phyloP scores from a whole-genome alignment of 2,888 invertebrate genomes.

The Melanargia galathea region DNA sequence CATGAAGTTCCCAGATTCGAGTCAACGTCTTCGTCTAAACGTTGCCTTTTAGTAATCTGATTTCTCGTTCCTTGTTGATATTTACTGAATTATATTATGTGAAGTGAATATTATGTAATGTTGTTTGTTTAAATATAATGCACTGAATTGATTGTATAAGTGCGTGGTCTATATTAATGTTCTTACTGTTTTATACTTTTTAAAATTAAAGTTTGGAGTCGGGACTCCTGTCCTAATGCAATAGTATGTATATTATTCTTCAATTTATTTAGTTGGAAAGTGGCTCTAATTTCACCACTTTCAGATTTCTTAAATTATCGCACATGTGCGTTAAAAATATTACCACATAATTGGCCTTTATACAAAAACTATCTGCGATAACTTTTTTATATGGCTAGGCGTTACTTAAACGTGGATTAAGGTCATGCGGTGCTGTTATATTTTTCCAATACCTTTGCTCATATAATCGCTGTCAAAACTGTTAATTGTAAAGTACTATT shows the following conservation, averaged over 20 bases:
- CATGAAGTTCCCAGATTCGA: background rate
- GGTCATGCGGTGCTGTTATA: too few species aligned
- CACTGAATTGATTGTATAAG: background rate
- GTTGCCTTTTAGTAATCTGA: background rate
- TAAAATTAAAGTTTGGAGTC: background rate
- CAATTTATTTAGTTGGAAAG: background rate
- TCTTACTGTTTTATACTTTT: background rate
- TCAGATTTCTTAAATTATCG: background rate
- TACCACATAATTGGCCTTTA: too few species aligned
- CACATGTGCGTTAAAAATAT: too few species aligned
- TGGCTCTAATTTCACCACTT: background rate
- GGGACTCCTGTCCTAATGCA: background rate
- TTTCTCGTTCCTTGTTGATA: conserved; percentile 8
- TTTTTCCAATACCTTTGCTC: too few species aligned
- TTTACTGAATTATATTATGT: conserved; percentile 6
- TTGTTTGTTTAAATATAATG: conserved; percentile 8
- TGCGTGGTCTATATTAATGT: background rate
- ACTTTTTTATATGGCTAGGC: too few species aligned
- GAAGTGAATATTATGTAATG: background rate
- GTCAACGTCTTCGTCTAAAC: background rate
- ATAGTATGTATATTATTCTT: too few species aligned
- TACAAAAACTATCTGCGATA: too few species aligned
- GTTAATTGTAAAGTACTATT: too few species aligned
- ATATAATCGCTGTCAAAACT: too few species aligned
- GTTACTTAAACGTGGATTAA: too few species aligned